Evolutionary conservation across 1,140 invertebrate genomes (phyloP).

Genomic region (Philopotamus ludificatus): DNA sequence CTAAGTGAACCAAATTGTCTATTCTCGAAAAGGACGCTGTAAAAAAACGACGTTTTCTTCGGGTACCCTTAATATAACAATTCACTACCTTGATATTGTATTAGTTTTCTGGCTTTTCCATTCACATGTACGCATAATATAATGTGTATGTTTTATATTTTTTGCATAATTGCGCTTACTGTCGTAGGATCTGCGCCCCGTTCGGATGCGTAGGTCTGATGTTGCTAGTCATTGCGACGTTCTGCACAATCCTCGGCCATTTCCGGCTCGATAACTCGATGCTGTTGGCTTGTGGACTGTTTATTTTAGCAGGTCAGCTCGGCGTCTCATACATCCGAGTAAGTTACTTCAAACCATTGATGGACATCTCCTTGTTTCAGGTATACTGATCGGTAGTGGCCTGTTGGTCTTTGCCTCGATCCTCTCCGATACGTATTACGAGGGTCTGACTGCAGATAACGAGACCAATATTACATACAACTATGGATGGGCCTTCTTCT

Average conservation of each 20-base stretch:
- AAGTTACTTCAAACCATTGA: background rate
- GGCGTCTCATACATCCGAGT: background rate
- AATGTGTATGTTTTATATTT: too few species aligned
- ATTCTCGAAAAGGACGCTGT: too few species aligned
- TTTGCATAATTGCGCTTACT: too few species aligned
- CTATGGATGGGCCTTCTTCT: constrained; percentile 72
- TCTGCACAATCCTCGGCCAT: constrained; percentile 19
- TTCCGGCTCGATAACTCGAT: constrained; percentile 22
- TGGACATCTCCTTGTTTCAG: too few species aligned
- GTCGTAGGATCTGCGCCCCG: constrained; percentile 23
- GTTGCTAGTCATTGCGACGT: constrained; percentile 9
- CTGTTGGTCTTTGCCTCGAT: constrained; percentile 64
- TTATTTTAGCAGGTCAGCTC: constrained; percentile 21
- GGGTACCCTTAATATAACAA: too few species aligned
- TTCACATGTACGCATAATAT: too few species aligned
- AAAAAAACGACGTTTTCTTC: too few species aligned
- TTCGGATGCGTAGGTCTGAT: constrained; percentile 20
- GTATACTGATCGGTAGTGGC: constrained; percentile 62
- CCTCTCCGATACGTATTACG: constrained; percentile 57
- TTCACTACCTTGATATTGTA: too few species aligned
- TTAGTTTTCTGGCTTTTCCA: too few species aligned
- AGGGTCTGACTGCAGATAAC: constrained; percentile 14
- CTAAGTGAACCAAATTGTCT: too few species aligned
- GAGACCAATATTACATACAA: constrained; percentile 56
- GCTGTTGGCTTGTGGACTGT: constrained; percentile 26